Evolutionary conservation across 2,797 vertebrate species (phyloP), one percentile per base, ranked within the genome.

Genomic region (Furcifer pardalis): DNA sequence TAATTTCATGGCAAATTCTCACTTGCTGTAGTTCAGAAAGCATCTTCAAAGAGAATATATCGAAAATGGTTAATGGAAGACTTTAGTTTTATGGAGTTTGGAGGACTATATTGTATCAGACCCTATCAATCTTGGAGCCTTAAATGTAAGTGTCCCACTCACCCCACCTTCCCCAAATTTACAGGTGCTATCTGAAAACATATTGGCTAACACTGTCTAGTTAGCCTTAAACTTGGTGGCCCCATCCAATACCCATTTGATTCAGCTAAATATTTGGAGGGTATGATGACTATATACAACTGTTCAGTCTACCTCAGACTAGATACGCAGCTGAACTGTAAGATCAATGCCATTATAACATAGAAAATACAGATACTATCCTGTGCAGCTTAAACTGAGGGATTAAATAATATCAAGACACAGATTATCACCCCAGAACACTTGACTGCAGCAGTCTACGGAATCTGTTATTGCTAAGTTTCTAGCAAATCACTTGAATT

Each of bases 271-370:
- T 21, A 72, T n/a, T 82, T 62, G 84, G 72, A 91, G 89, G 91
- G 83, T 90, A 87, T 87, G 81, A 46, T 79, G 87, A 90, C 87
- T 71, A 68, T 85, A 84, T 87, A 68, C 89, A 81, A 80, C 88
- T 79, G 89, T 89, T 94, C 93, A 92, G 94, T 95, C 95, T 96
- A 95, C 95, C 96, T 96, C 95, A 92, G 82, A 93, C 88, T 84
- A 84, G 86, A 86, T 85, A 82, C 78, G 89, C 89, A 92, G 91
- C 92, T 88, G 89, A 90, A 90, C 92, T 86, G 21, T 91, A 87
- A 4, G 4, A 56, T 77, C 88, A 72, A 44, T 32, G 65, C 65
- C 78, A 2, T 69, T 79, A 74, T 66, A 40, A 85, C 74, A 80
- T 77, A 60, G 21, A 56, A 84, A 82, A 77, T 73, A 80, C 86